phyloP scores from a whole-genome alignment of 2,888 invertebrate genomes.

The Eupithecia vulgata region DNA sequence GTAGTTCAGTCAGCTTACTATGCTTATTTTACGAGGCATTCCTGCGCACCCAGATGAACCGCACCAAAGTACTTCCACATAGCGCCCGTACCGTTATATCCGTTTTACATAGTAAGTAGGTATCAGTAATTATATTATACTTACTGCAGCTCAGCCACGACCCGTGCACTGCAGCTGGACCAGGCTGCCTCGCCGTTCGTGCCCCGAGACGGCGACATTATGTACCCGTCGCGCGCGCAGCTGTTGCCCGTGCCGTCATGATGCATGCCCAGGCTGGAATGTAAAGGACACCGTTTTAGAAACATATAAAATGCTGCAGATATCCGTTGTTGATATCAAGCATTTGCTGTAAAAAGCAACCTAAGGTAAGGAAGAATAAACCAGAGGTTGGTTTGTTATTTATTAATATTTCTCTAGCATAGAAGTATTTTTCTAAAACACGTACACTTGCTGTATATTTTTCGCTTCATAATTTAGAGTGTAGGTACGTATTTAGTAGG shows the following conservation, averaged over 20 bases:
- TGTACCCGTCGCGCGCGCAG: slow-evolving; percentile 90
- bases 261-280: slow-evolving; percentile 90
- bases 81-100: too few relatives aligned
- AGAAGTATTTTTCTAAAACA: background rate
- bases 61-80: too few relatives aligned
- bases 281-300: slow-evolving; percentile 5
- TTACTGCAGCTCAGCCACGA: slow-evolving; percentile 85
- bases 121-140: slow-evolving; percentile 28
- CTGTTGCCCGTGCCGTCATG: slow-evolving; percentile 89
- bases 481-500: too few relatives aligned
- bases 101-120: too few relatives aligned
- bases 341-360: background rate
- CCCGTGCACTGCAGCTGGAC: slow-evolving; percentile 89
- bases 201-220: slow-evolving; percentile 92
- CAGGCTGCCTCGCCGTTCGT: slow-evolving; percentile 90
- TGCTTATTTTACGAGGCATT: too few relatives aligned
- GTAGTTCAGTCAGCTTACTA: too few relatives aligned
- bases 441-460: background rate
- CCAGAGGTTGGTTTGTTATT: background rate
- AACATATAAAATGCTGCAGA: background rate
- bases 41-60: too few relatives aligned
- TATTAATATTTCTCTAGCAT: background rate
- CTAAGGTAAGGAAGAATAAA: background rate
- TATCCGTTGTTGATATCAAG: background rate
- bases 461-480: too few relatives aligned